Conservation (phyloP, 1,140 invertebrate species). For the Drosophila willistoni region DNA sequence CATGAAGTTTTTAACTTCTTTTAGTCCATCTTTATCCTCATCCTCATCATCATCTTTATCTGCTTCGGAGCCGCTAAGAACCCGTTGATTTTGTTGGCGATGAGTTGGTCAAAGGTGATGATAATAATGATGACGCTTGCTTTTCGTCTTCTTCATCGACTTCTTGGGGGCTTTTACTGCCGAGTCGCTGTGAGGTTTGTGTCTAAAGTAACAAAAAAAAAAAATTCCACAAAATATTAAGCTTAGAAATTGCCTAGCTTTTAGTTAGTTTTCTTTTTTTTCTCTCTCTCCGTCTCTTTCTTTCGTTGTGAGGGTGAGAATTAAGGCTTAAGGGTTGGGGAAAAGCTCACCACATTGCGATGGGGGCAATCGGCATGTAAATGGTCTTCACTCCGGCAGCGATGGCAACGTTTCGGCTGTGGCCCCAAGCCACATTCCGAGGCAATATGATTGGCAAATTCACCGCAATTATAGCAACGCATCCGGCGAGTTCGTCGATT, state of each 20-base stretch:
- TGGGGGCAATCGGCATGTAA: constrained; percentile 93
- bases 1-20: constrained; percentile 70
- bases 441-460: constrained; percentile 95
- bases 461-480: constrained; percentile 96
- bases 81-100: constrained; percentile 10
- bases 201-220: constrained; percentile 33
- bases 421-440: constrained; percentile 93
- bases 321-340: background rate
- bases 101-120: background rate
- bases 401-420: constrained; percentile 94
- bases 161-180: constrained; percentile 38
- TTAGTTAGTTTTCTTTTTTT: background rate
- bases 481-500: constrained; percentile 91
- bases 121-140: constrained; percentile 12
- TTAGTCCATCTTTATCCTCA: background rate
- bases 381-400: constrained; percentile 93
- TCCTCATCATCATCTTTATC: constrained; percentile 4
- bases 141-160: constrained; percentile 20
- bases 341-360: constrained; percentile 61
- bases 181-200: constrained; percentile 26
- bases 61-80: background rate
- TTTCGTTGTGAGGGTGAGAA: background rate
- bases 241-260: constrained; percentile 8
- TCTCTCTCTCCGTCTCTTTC: too few relatives aligned
- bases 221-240: constrained; percentile 2